Base-by-base conservation (phyloP, 2,888 invertebrate genomes). In the Ichneumoninae sp. region DNA sequence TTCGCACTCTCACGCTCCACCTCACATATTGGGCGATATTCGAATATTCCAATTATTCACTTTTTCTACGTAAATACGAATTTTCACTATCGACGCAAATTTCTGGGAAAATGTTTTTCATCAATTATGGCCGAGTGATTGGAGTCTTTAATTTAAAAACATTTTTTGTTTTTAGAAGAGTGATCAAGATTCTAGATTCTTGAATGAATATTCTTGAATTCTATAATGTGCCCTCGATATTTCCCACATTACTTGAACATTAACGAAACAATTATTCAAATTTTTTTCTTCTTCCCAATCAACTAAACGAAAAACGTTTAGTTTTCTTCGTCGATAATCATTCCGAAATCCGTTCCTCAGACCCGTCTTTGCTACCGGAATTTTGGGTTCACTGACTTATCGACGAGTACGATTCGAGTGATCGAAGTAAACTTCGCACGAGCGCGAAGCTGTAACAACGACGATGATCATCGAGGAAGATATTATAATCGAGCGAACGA, bases 311-410 rank as follows among this genome's bases (percentile, higher is more conserved):
- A 26, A 80, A 40, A 44, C 30, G 30, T 71, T 71, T 40, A 6
- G 47, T 47, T 71, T n/a, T 40, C 66, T 16, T 76, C 76, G 65
- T 66, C 52, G 65, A 33, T 36, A 75, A 75, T 75, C 33, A n/a
- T 65, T 47, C 4, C n/a, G 22, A 65, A 75, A 63, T 60, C 74
- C 33, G 19, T 36, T 33, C 50, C 65, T 84, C 44, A 50, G 47
- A 75, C 36, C 50, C 66, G 26, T 50, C 66, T 68, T 76, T 22
- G 75, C 50, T 65, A 33, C 52, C 50, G 50, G 65, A 65, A 65
- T 65, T 65, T 75, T 65, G 47, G 63, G 63, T 60, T 13, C 50
- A 10, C 47, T 30, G 1, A 47, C 44, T 7, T 30, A 60, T 63
- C 60, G 60, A 65, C 65, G 22, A 50, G 47, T 75, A 36, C 4